Percentiles rank a stretch among this genome's conserved stretches.
These are phyloP conservation scores for Acrocera orbiculus DNA, from an alignment of 2,888 invertebrate species.

Conservation along the genomic window DNA sequence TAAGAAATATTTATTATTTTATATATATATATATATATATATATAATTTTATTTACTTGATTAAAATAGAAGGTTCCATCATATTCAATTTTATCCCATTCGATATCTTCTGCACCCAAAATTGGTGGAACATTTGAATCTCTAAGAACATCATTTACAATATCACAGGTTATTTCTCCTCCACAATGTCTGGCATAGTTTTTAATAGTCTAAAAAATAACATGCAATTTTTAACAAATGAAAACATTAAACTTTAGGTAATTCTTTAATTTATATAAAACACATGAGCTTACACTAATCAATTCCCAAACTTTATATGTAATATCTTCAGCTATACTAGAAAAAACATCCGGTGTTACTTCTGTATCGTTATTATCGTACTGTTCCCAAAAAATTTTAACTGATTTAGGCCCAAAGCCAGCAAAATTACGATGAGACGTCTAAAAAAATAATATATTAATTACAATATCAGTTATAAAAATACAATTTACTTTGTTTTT, in stretches of 20 bases:
- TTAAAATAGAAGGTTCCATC: constrained; percentile 26
- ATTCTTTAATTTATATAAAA: too few relatives aligned
- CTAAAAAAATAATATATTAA: constrained; percentile 12
- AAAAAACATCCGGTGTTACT: constrained; percentile 23
- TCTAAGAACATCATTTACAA: constrained; percentile 29
- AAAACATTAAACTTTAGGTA: background rate
- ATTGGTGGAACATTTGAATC: constrained; percentile 28
- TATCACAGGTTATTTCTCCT: constrained; percentile 24
- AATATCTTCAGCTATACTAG: constrained; percentile 27
- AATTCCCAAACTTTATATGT: constrained; percentile 31
- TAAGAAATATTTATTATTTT: background rate
- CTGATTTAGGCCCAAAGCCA: constrained; percentile 24
- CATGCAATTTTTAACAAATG: background rate
- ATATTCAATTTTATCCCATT: constrained; percentile 28
- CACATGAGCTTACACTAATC: constrained; percentile 20
- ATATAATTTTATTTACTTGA: constrained; percentile 13
- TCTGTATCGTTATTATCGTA: constrained; percentile 28
- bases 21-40: background rate
- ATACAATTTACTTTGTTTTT: too few relatives aligned
- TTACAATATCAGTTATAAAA: background rate
- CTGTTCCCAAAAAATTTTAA: constrained; percentile 31
- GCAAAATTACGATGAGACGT: constrained; percentile 22
- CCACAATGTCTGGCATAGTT: constrained; percentile 28
- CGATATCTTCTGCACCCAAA: constrained; percentile 25
- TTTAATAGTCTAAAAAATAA: constrained; percentile 25